These are phyloP conservation scores for Caenorhabditis remanei DNA, from an alignment of 1,140 invertebrate species.

Conservation along the genomic window DNA sequence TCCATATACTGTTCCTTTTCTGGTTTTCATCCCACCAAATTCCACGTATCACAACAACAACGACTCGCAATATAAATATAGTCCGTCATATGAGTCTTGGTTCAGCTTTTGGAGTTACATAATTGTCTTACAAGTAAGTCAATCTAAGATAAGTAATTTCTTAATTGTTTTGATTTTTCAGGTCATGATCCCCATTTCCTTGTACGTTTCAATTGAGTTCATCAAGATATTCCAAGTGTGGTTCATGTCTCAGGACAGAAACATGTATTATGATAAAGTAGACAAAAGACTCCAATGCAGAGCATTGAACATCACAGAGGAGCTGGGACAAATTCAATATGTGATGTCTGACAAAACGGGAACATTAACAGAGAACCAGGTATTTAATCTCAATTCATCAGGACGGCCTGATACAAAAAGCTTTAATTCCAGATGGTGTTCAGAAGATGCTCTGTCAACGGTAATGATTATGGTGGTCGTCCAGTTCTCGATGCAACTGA, in stretches of 20 bases:
- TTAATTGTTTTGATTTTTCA: conserved; percentile 76
- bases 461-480: conserved; percentile 85
- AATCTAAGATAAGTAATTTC: background rate
- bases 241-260: conserved; percentile 91
- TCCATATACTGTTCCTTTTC: conserved; percentile 23
- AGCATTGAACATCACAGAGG: conserved; percentile 95
- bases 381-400: background rate
- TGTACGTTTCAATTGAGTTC: conserved; percentile 96
- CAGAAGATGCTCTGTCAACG: conserved; percentile 88
- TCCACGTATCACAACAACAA: conserved; percentile 70
- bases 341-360: conserved; percentile 98
- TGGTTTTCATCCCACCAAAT: conserved; percentile 73
- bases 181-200: conserved; percentile 95
- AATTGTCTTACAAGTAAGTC: conserved; percentile 88
- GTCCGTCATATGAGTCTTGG: conserved; percentile 85
- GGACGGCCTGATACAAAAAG: background rate
- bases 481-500: background rate
- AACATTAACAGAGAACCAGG: conserved; percentile 92
- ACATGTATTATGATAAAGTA: conserved; percentile 86
- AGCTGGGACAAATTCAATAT: conserved; percentile 92
- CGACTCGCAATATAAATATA: conserved; percentile 61
- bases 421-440: conserved; percentile 71
- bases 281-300: conserved; percentile 89
- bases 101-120: conserved; percentile 94
- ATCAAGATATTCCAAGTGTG: conserved; percentile 95